These are phyloP conservation scores for Eupithecia pulchellata DNA, from an alignment of 2,888 invertebrate genomes.

Conservation along the genomic window DNA sequence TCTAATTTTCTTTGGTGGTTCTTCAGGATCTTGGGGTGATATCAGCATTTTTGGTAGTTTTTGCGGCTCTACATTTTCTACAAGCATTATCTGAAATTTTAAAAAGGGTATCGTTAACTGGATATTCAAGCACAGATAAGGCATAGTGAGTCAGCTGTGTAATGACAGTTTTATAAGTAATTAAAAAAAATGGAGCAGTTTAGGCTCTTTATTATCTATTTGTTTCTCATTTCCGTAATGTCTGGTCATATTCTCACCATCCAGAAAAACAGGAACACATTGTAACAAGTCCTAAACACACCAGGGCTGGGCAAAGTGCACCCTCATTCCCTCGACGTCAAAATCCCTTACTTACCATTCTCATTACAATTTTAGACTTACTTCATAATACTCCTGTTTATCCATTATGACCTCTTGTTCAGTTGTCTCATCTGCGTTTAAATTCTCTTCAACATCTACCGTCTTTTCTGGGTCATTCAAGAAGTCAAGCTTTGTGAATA, in stretches of 20 bases:
- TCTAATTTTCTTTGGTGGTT: constrained; percentile 69
- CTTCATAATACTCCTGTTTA: constrained; percentile 80
- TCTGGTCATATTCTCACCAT: no score
- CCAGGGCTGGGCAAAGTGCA: no score
- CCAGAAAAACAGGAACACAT: no score
- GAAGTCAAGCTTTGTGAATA: constrained; percentile 74
- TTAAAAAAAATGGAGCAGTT: no score
- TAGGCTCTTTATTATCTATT: no score
- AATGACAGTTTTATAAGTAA: no score
- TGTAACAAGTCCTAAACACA: no score
- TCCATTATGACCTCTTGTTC: constrained; percentile 78
- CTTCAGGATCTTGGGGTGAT: constrained; percentile 52
- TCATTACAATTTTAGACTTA: constrained; percentile 48
- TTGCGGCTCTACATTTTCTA: constrained; percentile 63
- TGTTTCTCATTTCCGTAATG: no score
- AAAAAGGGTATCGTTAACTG: neutral
- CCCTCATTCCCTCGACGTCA: no score
- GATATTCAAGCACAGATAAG: neutral
- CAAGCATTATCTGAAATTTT: constrained; percentile 72
- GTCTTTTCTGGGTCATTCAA: constrained; percentile 56
- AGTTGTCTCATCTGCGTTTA: constrained; percentile 44
- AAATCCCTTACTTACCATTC: no score
- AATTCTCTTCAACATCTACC: constrained; percentile 46
- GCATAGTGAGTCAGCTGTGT: no score
- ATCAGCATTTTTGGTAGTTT: constrained; percentile 56